phyloP scores from a whole-genome alignment of 2,888 invertebrate species.

The Apamea sordens region DNA sequence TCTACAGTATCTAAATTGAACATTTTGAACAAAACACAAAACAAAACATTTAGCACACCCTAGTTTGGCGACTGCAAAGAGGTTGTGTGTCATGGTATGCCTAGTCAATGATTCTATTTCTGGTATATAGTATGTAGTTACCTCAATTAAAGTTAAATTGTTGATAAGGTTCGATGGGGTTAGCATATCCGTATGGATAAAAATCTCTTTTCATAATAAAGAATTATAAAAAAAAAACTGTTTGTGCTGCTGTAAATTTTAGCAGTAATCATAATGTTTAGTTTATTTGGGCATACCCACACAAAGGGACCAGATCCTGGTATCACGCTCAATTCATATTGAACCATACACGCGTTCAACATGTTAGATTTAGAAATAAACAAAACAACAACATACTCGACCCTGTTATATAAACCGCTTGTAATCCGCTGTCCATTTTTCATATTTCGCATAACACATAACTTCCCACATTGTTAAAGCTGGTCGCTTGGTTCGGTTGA shows the following conservation, averaged over 20 bases:
- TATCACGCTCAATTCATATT: neutral
- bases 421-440: constrained; percentile 49
- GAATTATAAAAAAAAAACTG: neutral
- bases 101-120: too few relatives aligned
- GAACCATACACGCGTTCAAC: neutral
- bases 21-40: too few relatives aligned
- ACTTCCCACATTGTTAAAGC: constrained; percentile 46
- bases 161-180: too few relatives aligned
- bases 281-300: neutral
- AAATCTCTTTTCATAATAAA: neutral
- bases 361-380: neutral
- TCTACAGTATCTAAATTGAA: too few relatives aligned
- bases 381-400: neutral
- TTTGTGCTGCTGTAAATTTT: neutral
- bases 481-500: constrained; percentile 44
- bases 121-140: too few relatives aligned
- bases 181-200: too few relatives aligned
- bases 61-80: too few relatives aligned
- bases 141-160: too few relatives aligned
- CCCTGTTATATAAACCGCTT: constrained; percentile 23
- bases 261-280: neutral
- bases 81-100: too few relatives aligned
- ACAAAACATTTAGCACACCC: too few relatives aligned
- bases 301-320: neutral
- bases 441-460: constrained; percentile 53